phyloP scores from a whole-genome alignment of 53 echinoderm and acorn worm genomes.

The Echinometra lucunter region DNA sequence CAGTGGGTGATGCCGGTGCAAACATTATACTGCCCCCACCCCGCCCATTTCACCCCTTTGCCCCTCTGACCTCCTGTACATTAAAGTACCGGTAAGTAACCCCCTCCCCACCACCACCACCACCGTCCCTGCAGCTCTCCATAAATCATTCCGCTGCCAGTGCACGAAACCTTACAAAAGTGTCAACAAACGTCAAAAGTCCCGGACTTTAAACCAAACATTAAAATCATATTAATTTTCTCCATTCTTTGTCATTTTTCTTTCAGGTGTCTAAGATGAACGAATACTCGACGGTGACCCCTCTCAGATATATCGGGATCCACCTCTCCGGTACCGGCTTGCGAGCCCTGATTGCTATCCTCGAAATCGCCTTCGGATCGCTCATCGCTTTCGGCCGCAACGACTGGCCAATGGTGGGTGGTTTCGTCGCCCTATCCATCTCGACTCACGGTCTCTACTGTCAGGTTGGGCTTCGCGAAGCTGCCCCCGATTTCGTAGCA shows the following conservation, averaged over 20 bases:
- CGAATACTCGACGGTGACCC: conserved; percentile 62
- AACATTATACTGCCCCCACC: too few species aligned
- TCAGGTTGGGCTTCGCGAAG: conserved; percentile 32
- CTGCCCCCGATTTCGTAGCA: conserved; percentile 2
- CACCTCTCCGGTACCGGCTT: conserved; percentile 63
- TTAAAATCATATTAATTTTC: background rate
- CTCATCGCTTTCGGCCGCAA: conserved; percentile 76
- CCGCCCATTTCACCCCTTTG: too few species aligned
- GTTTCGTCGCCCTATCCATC: conserved; percentile 60
- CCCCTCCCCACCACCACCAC: too few species aligned
- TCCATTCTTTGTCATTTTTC: too few species aligned
- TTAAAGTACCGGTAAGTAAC: too few species aligned
- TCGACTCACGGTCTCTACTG: conserved; percentile 33
- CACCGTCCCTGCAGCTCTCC: too few species aligned
- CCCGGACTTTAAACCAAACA: background rate
- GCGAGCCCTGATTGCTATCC: conserved; percentile 69
- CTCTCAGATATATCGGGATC: conserved; percentile 62
- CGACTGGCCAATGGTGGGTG: conserved; percentile 68
- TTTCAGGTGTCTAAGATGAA: conserved; percentile 52
- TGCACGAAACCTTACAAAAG: too few species aligned
- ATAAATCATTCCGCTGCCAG: too few species aligned
- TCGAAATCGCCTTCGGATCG: conserved; percentile 73
- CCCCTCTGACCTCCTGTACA: too few species aligned
- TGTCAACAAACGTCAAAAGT: too few species aligned
- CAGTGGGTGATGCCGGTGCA: too few species aligned